phyloP scores from a whole-genome alignment of 2,797 vertebrate genomes.

The Dendrocincla fuliginosa region DNA sequence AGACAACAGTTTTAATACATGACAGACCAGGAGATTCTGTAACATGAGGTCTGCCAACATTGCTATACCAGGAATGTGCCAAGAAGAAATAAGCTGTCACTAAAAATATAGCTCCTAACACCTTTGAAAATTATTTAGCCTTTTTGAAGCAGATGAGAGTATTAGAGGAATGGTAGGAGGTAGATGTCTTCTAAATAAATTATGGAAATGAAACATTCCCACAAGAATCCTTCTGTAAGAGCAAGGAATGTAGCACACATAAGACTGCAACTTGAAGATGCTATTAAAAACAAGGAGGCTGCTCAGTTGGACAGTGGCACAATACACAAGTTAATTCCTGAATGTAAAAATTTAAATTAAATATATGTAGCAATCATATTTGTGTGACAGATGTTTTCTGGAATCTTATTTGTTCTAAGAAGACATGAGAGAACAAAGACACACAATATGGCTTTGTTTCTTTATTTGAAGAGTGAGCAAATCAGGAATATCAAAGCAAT shows the following conservation, averaged over 20 bases:
- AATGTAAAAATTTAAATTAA: not conserved
- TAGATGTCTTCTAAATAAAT: conserved; percentile 15
- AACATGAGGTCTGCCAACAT: conserved; percentile 16
- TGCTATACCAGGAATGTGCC: not conserved
- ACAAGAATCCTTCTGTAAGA: not conserved
- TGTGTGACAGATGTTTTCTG: not conserved
- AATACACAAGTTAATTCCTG: not conserved
- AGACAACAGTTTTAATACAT: conserved; percentile 35
- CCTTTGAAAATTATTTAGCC: conserved; percentile 36
- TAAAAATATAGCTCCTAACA: conserved; percentile 55
- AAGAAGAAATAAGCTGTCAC: conserved; percentile 41
- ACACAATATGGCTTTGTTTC: not conserved
- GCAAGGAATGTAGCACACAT: not conserved
- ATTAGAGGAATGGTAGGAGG: conserved; percentile 41
- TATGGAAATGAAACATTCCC: not conserved
- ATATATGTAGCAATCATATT: not conserved
- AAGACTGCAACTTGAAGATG: not conserved
- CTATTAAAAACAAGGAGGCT: not conserved
- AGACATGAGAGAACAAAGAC: not conserved
- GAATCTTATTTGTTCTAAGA: not conserved
- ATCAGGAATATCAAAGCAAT: not conserved
- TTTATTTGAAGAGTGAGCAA: not conserved
- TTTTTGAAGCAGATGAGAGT: conserved; percentile 37
- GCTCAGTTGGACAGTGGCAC: not conserved
- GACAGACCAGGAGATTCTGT: conserved; percentile 38